Percentiles rank a stretch among this genome's conserved stretches.
Conservation (phyloP, 2,113 vertebrate genomes). For the Columbina picui region DNA sequence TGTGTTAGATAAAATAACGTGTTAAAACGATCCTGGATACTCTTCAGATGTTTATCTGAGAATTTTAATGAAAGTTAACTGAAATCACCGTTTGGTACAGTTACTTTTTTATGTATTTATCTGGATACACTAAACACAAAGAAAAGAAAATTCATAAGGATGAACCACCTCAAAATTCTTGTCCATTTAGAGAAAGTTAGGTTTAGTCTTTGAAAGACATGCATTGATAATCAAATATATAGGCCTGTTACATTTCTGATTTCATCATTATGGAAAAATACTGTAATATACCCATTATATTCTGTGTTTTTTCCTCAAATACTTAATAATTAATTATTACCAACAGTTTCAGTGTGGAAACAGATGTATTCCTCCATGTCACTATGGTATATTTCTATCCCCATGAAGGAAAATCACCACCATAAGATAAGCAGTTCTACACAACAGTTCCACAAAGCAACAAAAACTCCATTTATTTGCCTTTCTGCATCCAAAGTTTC, state of each 20-base stretch:
- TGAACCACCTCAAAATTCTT: not conserved
- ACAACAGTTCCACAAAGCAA: not conserved
- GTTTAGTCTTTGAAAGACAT: not conserved
- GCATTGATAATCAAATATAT: not conserved
- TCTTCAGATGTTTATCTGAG: not conserved
- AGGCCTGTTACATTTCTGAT: not conserved
- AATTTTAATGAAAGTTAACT: not conserved
- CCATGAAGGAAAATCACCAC: not conserved
- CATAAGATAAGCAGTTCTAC: not conserved
- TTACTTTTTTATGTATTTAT: not conserved
- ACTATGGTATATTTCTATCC: not conserved
- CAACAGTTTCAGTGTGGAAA: constrained; percentile 37
- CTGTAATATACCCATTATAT: not conserved
- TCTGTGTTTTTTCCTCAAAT: not conserved
- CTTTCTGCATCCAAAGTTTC: not conserved
- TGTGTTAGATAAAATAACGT: not conserved
- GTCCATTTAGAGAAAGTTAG: not conserved
- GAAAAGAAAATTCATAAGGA: not conserved
- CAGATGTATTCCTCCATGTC: constrained; percentile 14
- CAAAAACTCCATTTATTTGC: not conserved
- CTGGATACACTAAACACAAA: not conserved
- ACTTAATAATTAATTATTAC: not conserved
- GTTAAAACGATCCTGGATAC: not conserved
- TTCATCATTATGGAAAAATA: not conserved
- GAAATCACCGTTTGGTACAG: not conserved